Evolutionary conservation across 2,888 invertebrate species (phyloP).

Genomic region (Metalampra italica): DNA sequence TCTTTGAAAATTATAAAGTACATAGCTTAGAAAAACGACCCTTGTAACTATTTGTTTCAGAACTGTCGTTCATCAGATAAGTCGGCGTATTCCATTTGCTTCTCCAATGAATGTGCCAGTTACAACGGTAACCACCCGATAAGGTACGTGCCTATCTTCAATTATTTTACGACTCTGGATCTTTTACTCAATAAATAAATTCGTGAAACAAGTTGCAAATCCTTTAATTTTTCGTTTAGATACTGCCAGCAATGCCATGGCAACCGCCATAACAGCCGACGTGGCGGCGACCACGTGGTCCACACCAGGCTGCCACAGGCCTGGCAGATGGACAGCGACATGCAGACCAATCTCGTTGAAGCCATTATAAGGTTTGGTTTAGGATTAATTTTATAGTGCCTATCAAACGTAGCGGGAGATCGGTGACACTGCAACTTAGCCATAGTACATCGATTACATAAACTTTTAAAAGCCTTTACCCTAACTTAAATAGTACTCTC

Average conservation of each 20-base stretch:
- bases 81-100: slow-evolving; percentile 96
- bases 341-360: slow-evolving; percentile 95
- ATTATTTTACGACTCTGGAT: too few relatives aligned
- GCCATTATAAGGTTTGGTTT: slow-evolving; percentile 88
- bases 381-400: not conserved
- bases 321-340: slow-evolving; percentile 93
- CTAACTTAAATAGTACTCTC: too few relatives aligned
- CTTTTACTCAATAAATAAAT: too few relatives aligned
- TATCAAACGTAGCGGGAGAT: not conserved
- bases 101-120: slow-evolving; percentile 97
- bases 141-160: slow-evolving; percentile 33
- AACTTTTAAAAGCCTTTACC: too few relatives aligned
- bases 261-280: slow-evolving; percentile 90
- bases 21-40: too few relatives aligned
- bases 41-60: slow-evolving; percentile 71
- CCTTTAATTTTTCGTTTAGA: slow-evolving; percentile 49
- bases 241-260: slow-evolving; percentile 95
- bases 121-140: slow-evolving; percentile 98
- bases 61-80: slow-evolving; percentile 96
- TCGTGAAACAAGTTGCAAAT: too few relatives aligned
- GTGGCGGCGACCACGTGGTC: slow-evolving; percentile 93
- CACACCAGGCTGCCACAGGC: slow-evolving; percentile 92
- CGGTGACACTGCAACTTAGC: too few relatives aligned
- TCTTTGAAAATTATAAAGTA: too few relatives aligned
- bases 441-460: too few relatives aligned